These are phyloP conservation scores for Buceros bicornis DNA, from an alignment of 2,797 vertebrate genomes.

Conservation along the genomic window DNA sequence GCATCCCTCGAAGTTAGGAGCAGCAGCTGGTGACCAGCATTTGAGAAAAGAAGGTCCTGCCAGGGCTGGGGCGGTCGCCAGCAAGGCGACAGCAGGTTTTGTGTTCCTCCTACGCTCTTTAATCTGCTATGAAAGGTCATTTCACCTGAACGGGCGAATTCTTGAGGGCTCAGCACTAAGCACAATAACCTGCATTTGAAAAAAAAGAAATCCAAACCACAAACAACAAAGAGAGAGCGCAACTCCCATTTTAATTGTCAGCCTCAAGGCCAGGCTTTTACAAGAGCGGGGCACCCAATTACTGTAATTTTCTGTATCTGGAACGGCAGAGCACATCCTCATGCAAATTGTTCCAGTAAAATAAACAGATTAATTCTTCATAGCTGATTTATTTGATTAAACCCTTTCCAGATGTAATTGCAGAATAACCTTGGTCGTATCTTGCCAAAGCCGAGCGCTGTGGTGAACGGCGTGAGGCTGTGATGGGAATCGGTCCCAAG, in stretches of 20 bases:
- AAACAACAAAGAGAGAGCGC: not conserved
- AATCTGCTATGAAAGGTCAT: not conserved
- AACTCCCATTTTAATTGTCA: not conserved
- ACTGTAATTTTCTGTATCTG: not conserved
- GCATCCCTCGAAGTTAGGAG: not conserved
- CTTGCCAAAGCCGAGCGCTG: not conserved
- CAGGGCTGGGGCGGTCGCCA: not conserved
- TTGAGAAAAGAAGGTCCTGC: fast-evolving
- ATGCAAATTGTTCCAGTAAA: not conserved
- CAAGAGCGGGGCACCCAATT: not conserved
- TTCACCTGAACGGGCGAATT: not conserved
- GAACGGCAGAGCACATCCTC: not conserved
- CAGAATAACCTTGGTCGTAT: not conserved
- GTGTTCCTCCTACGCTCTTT: not conserved
- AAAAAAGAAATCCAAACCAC: not conserved
- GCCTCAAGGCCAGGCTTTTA: not conserved
- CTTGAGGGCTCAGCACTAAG: not conserved
- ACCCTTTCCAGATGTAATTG: not conserved
- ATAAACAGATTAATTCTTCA: not conserved
- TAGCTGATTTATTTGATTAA: not conserved
- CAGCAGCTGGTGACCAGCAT: not conserved
- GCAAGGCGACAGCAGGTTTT: not conserved
- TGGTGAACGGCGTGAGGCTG: not conserved
- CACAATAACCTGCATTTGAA: not conserved
- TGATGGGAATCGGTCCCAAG: not conserved